Evolutionary conservation across 2,113 vertebrate species (phyloP), one percentile per base, ranked within the genome.

Genomic region (Hymenochirus boettgeri): DNA sequence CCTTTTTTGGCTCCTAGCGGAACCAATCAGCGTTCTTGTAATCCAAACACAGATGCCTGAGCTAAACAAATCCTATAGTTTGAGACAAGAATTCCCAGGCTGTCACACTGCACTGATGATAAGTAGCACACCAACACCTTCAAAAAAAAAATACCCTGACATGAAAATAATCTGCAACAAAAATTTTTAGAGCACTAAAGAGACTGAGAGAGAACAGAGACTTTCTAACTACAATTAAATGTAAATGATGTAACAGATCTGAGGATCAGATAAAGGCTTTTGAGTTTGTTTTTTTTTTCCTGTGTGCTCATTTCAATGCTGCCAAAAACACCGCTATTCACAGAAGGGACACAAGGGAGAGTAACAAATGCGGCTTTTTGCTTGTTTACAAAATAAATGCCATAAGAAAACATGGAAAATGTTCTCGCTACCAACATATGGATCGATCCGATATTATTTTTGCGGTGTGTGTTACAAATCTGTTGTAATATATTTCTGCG

Each of bases 11-110:
- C 85, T 79, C 82, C 90, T 93, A 89, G 88, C 89, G 90, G 86
- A 94, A 93, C 92, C 94, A 93, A 93, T 95, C 92, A 92, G 85
- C 77, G 84, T 91, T 89, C 88, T 90, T 84, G 82, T 91, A 94
- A 95, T 93, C 90, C 88, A 94, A 94, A 94, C 91, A 94, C 90
- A 89, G 85, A 92, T 91, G 92, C 92, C 90, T 85, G 80, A 95
- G 92, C 91, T 88, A 94, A 92, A 93, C 90, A 91, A 90, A 84
- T 88, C 85, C 82, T 85, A 83, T 80, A 81, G 76, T 87, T 86
- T 82, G 81, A 86, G 88, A 84, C 78, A 86, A 85, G 85, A 86
- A 88, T 85, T 87, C 83, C 79, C 82, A 83, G 82, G 79, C 81
- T 87, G 85, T 86, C 81, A 85, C 86, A 90, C 87, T 85, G 85